Evolutionary conservation across 2,888 invertebrate species (phyloP).

Genomic region (Auanema sp.): DNA sequence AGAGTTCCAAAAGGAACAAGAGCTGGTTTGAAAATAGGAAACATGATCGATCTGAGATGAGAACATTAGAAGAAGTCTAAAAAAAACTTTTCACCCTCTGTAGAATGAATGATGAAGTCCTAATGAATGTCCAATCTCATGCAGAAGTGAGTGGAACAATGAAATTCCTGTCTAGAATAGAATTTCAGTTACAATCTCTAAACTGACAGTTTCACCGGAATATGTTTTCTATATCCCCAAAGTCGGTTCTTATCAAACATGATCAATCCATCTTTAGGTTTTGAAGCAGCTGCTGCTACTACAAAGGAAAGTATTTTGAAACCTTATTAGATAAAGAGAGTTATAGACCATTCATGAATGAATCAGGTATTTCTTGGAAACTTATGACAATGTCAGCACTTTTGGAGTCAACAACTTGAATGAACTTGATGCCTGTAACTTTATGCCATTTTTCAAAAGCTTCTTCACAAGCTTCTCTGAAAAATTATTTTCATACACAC

Average conservation of each 20-base stretch:
- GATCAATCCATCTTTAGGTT: conserved; percentile 32
- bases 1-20: conserved; percentile 32
- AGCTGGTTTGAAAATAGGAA: conserved; percentile 50
- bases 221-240: conserved; percentile 31
- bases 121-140: conserved; percentile 57
- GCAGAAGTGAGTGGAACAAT: conserved; percentile 42
- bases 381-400: conserved; percentile 44
- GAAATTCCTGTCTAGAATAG: conserved; percentile 33
- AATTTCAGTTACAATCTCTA: background rate
- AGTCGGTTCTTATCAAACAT: conserved; percentile 33
- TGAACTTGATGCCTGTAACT: conserved; percentile 30
- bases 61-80: conserved; percentile 1
- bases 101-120: conserved; percentile 53
- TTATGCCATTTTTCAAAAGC: conserved; percentile 40
- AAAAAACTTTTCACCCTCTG: conserved; percentile 23
- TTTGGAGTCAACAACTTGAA: conserved; percentile 19
- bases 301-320: conserved; percentile 7
- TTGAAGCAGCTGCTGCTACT: conserved; percentile 34
- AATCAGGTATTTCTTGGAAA: conserved; percentile 43
- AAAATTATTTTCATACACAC: background rate
- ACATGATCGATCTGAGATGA: conserved; percentile 50
- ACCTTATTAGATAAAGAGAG: background rate
- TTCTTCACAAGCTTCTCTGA: conserved; percentile 29
- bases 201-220: conserved; percentile 10
- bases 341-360: conserved; percentile 29